Evolutionary conservation across 2,797 vertebrate species (phyloP), one percentile per base, ranked within the genome.

Genomic region (Carduelis carduelis): DNA sequence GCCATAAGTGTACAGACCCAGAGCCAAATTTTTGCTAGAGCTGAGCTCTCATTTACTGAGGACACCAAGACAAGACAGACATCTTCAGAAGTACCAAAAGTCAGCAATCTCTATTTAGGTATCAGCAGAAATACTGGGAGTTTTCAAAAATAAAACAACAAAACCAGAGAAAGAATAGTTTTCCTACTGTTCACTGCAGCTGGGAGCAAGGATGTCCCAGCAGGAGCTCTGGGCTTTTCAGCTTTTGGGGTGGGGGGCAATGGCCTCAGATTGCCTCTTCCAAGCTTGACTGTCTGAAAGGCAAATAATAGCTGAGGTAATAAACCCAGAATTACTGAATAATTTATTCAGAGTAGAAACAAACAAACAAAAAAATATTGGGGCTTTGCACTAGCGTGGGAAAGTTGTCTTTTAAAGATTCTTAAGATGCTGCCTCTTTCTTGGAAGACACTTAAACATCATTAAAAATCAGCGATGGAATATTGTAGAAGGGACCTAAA

Each of bases 41-140:
- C 24, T 75, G 27, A 77, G 35, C 19, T 95, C 47, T 30, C 9
- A 15, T 86, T 95, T 91, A 30, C 85, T 81, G 77, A 86, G 60
- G 59, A 78, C 61, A n/a, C 14, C 71, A 65, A 89, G 79, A 71
- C 44, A 82, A 89, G 83, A 59, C 32, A 91, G 52, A 50, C 30
- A 44, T 75, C 94, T 89, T 96, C 65, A 85, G 61, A 87, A 95
- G 90, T 52, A 80, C 21, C 53, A 66, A 57, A 94, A 85, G 46
- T 93, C 75, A 95, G n/a, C 68, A 92, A 49, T 60, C 43, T n/a
- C 52, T 64, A 14, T 52, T 76, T 44, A 86, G 19, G 30, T 75
- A 81, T 87, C 81, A 85, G 56, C 70, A 92, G 78, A 94, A 95
- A 80, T 68, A 95, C 4, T 19, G 23, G 9, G 23, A 89, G 9